Conservation (phyloP, 2,113 vertebrate genomes). For the Ploceus nigricollis region DNA sequence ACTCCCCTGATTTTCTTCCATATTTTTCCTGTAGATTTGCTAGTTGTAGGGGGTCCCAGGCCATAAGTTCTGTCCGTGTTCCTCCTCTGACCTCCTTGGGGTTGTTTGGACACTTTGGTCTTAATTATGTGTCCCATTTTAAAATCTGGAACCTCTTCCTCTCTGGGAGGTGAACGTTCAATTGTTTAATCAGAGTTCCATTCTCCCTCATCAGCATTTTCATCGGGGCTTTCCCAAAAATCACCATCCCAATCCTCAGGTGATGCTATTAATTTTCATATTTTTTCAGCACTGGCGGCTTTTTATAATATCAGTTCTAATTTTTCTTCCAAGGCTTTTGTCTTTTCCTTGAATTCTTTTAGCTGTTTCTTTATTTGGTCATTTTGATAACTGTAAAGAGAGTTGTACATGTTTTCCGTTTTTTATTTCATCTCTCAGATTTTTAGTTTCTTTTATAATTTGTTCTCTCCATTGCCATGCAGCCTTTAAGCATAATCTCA, state of each 20-base stretch:
- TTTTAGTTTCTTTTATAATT: neutral
- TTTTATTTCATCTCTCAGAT: neutral
- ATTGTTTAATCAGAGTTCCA: neutral
- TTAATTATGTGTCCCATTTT: neutral
- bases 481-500: neutral
- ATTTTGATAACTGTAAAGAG: neutral
- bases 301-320: neutral
- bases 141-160: neutral
- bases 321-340: neutral
- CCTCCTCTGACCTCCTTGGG: neutral
- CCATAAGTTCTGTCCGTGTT: neutral
- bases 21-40: neutral
- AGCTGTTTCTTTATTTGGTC: neutral
- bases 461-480: neutral
- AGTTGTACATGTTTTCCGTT: neutral
- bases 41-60: neutral
- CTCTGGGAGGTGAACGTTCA: neutral
- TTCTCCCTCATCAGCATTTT: neutral
- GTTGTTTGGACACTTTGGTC: neutral
- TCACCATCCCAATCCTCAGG: neutral
- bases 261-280: neutral
- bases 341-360: neutral
- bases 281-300: neutral
- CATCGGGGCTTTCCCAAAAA: neutral
- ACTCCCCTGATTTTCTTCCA: neutral